Evolutionary conservation across 2,113 vertebrate genomes (phyloP), one percentile per base, ranked within the genome.

Genomic region (Collichthys lucidus): DNA sequence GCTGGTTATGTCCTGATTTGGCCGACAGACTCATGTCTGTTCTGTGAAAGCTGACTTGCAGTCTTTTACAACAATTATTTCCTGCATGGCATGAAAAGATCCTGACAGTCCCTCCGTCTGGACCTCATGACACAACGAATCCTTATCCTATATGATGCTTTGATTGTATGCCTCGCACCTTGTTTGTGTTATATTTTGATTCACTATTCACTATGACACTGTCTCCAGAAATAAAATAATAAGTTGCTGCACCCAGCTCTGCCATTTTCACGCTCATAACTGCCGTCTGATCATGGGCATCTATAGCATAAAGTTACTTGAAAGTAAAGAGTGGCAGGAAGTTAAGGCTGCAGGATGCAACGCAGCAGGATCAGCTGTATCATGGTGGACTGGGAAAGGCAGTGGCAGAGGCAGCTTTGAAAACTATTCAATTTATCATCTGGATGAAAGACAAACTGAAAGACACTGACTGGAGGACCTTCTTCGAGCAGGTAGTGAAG

Each of bases 391-490:
- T 24, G 35, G 59, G 53, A 71, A 44, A 49, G 75, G 74, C 24
- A 24, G 26, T 31, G 49, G 70, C 20, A 66, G 20, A 12, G 44
- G 8, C 35, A 69, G 59, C 56, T 77, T 71, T 16, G 19, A 35
- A 40, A 76, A 29, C 74, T 66, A 63, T 81, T 74, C 75, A 44
- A 5, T 85, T 77, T 67, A 85, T 83, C 78, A 85, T 80, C 24
- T 65, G 79, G 71, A 75, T 67, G 57, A 83, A 86, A 87, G 79
- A 49, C 79, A 74, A 85, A 49, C 50, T 83, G 68, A 40, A 40
- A 40, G 35, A 74, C 77, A 73, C 61, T 80, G 84, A 86, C 61
- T 80, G 52, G 73, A 84, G 56, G 73, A 67, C 74, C 61, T 73
- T 82, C 74, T 80, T 86, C 68, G 63, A 77, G 65, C 24, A 20